phyloP scores from a whole-genome alignment of 1,140 invertebrate genomes.

The Eubasilissa regina region DNA sequence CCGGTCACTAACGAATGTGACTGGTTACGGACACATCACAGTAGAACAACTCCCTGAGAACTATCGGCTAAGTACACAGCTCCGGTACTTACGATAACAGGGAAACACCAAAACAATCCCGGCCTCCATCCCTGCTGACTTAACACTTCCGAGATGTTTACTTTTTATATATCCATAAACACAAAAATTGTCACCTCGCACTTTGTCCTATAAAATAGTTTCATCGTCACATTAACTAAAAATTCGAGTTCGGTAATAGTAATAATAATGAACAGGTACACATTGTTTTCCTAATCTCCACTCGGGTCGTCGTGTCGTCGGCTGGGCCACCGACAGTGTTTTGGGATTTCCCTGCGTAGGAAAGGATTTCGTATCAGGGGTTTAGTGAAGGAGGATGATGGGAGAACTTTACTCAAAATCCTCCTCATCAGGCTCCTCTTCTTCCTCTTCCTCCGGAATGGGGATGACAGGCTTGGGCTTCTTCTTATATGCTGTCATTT shows the following conservation, averaged over 20 bases:
- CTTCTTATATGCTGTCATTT: conserved; percentile 88
- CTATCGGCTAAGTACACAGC: background rate
- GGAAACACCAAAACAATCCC: conserved; percentile 34
- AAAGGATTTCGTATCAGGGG: conserved; percentile 33
- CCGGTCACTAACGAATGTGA: background rate
- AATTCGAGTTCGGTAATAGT: conserved; percentile 41
- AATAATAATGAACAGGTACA: conserved; percentile 53
- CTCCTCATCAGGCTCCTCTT: conserved; percentile 74
- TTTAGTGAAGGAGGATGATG: conserved; percentile 2
- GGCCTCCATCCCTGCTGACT: conserved; percentile 15
- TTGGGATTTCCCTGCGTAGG: conserved; percentile 47
- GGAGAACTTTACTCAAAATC: conserved; percentile 67
- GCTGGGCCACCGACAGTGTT: conserved; percentile 20
- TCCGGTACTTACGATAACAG: conserved; percentile 1
- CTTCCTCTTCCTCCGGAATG: conserved; percentile 75
- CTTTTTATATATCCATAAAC: conserved; percentile 35
- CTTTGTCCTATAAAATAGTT: conserved; percentile 30
- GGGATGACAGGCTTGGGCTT: conserved; percentile 72
- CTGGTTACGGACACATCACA: background rate
- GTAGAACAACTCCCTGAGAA: background rate
- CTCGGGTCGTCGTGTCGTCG: background rate
- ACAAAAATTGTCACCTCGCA: conserved; percentile 38
- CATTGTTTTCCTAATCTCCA: conserved; percentile 46
- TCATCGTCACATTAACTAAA: conserved; percentile 42
- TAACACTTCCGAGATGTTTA: conserved; percentile 2